Evolutionary conservation across 2,888 invertebrate species (phyloP), one percentile per base, ranked within the genome.

Genomic region (Rotaria macrura): DNA sequence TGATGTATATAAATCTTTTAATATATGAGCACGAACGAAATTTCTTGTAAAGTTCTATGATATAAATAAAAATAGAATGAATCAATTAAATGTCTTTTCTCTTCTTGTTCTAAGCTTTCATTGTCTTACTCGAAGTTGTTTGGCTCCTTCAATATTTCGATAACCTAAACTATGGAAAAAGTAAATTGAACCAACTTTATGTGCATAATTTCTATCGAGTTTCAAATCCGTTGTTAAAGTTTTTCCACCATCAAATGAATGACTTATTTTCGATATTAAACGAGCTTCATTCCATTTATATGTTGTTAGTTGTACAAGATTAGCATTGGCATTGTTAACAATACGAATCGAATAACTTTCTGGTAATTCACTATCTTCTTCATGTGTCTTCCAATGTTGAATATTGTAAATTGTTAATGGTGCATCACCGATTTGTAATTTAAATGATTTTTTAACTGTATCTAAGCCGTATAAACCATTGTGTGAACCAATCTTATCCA

Each of bases 301-400:
- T 43, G 79, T 79, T 43, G 43, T 12, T 2, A 43, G 6, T 43
- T 79, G 79, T 12, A 79, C 1, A 12, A 43, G n/a, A 79, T 79
- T 79, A n/a, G 14, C 43, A 43, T 79, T 79, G 5, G 25, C n/a
- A 43, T 79, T n/a, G 14, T 43, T 79, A n/a, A 43, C 40, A 43
- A 79, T 12, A n/a, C n/a, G 79, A 43, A 79, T 2, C 4, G 43
- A 25, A 79, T 79, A 79, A 79, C 79, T 79, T 43, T 79, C 79
- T 2, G 79, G 79, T n/a, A 79, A 40, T 43, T 40, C n/a, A 43
- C 40, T 43, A 79, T 79, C 3, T 43, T 79, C 79, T 25, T 34
- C 12, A 43, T 79, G 79, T 12, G 79, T 79, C n/a, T 79, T 79
- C 79, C 79, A 79, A 79, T 79, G 79, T 79, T 79, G 79, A 43